Evolutionary conservation across 2,888 invertebrate species (phyloP).

Genomic region (Autographa pulchrina): DNA sequence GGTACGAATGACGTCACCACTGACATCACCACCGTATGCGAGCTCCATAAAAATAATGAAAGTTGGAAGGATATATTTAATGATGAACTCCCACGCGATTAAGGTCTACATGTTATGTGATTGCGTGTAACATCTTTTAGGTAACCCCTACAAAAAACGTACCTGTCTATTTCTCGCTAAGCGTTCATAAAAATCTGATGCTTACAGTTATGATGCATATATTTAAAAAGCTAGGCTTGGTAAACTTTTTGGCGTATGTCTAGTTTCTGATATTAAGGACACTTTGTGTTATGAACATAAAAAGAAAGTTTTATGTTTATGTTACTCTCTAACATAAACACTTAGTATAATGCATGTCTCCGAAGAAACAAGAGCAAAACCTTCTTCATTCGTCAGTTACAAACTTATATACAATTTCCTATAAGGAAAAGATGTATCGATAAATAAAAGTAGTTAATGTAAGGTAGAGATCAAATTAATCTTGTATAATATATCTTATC

Average conservation of each 20-base stretch:
- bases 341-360: not conserved
- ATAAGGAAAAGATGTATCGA: not conserved
- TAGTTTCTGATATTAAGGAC: too few relatives aligned
- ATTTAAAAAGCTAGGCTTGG: not conserved
- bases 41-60: constrained; percentile 50
- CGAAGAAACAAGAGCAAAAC: not conserved
- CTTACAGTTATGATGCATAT: not conserved
- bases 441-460: not conserved
- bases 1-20: constrained; percentile 80
- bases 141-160: not conserved
- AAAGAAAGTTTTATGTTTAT: too few relatives aligned
- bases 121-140: not conserved
- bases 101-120: not conserved
- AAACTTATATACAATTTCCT: not conserved
- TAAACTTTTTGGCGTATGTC: too few relatives aligned
- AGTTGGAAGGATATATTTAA: constrained; percentile 16
- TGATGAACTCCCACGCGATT: not conserved
- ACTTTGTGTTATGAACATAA: too few relatives aligned
- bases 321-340: too few relatives aligned
- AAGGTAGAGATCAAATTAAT: too few relatives aligned
- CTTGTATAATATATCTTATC: too few relatives aligned
- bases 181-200: not conserved
- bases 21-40: constrained; percentile 75
- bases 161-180: constrained; percentile 1
- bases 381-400: not conserved